A percentile compares a stretch with the other conserved stretches of the same genome.
Conservation (phyloP, 2,888 invertebrate genomes). For the Torymus auratus region DNA sequence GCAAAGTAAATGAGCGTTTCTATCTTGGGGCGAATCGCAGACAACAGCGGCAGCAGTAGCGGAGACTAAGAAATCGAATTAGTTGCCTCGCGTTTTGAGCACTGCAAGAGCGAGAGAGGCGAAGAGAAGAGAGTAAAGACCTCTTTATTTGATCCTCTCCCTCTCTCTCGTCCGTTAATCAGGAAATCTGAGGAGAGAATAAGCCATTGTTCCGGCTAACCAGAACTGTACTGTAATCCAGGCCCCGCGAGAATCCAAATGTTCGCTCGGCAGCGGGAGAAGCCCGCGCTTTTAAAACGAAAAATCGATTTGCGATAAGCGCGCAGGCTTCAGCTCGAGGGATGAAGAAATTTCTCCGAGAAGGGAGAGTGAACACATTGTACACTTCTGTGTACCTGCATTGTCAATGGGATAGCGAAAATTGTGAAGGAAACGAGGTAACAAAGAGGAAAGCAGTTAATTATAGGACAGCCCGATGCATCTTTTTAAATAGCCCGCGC, state of each 20-base stretch:
- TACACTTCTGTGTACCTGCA: no score
- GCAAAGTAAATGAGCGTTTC: slow-evolving; percentile 44
- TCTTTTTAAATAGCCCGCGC: no score
- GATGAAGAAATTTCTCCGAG: not conserved
- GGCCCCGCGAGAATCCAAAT: slow-evolving; percentile 46
- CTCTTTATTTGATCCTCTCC: not conserved
- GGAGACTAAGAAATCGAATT: slow-evolving; percentile 50
- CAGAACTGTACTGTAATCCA: slow-evolving; percentile 31
- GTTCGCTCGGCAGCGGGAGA: slow-evolving; percentile 7
- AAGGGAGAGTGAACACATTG: no score
- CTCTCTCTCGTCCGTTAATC: slow-evolving; percentile 44
- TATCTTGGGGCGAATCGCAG: slow-evolving; percentile 45
- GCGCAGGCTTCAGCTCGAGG: not conserved
- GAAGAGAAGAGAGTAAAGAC: not conserved
- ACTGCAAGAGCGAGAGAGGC: not conserved
- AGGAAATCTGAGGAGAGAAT: slow-evolving; percentile 49
- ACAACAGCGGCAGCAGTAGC: not conserved
- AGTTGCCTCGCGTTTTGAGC: slow-evolving; percentile 50
- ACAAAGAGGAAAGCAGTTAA: no score
- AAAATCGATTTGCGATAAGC: slow-evolving; percentile 42
- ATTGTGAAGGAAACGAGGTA: no score
- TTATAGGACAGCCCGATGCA: no score
- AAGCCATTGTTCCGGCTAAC: slow-evolving; percentile 52
- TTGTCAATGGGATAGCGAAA: no score
- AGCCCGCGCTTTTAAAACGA: not conserved